Conservation (phyloP, 2,888 invertebrate genomes). For the Limnephilus lunatus region DNA sequence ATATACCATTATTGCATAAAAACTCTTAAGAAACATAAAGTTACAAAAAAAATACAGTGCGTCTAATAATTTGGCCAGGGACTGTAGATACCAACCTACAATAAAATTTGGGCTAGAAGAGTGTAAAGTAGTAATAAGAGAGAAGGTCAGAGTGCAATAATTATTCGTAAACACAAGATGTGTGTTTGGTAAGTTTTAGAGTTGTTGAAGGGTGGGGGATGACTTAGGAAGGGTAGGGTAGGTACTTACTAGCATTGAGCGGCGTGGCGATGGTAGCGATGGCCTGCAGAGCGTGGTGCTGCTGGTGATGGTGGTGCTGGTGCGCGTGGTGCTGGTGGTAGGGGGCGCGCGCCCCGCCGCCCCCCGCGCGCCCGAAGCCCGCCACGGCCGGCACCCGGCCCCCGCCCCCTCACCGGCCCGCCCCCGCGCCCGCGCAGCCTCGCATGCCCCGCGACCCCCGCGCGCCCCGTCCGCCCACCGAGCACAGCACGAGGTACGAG, state of each 20-base stretch:
- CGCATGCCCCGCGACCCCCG: conserved; percentile 31
- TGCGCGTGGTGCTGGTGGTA: conserved; percentile 66
- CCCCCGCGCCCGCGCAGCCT: conserved; percentile 42
- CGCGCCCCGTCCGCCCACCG: conserved; percentile 46
- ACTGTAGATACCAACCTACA: too few relatives aligned
- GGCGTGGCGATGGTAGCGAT: conserved; percentile 73
- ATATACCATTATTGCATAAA: too few relatives aligned
- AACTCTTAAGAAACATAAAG: too few relatives aligned
- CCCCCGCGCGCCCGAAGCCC: conserved; percentile 63
- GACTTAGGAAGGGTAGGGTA: neutral
- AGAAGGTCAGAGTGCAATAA: neutral
- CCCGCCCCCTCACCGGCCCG: conserved; percentile 53
- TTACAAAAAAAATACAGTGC: too few relatives aligned
- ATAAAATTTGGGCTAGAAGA: too few relatives aligned
- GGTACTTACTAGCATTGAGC: conserved; percentile 75
- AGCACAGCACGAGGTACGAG: conserved; percentile 48
- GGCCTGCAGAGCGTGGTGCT: conserved; percentile 72
- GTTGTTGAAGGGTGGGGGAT: neutral
- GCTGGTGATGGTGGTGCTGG: conserved; percentile 66
- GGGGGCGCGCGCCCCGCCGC: conserved; percentile 71
- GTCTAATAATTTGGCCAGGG: too few relatives aligned
- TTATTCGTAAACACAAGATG: neutral
- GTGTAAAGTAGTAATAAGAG: too few relatives aligned
- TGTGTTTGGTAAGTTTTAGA: neutral
- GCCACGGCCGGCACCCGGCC: conserved; percentile 60